phyloP scores from a whole-genome alignment of 2,113 vertebrate species.

The Australoheros scitulus region DNA sequence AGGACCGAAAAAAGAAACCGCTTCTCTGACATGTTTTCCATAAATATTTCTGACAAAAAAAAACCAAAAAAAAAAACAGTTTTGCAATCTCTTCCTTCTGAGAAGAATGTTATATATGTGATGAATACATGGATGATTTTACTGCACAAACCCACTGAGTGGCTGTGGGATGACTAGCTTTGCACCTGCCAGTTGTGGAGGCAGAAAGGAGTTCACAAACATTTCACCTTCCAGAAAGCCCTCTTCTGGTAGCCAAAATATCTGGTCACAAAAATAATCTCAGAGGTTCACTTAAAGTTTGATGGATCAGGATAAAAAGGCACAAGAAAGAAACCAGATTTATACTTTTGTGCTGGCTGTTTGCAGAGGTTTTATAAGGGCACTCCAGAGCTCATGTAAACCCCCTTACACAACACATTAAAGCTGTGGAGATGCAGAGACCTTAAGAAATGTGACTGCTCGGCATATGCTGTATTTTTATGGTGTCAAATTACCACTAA shows the following conservation, averaged over 20 bases:
- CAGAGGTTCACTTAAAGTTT: slow-evolving; percentile 19
- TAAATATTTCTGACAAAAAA: slow-evolving; percentile 47
- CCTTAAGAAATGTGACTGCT: neutral
- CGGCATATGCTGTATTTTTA: neutral
- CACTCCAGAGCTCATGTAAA: slow-evolving; percentile 15
- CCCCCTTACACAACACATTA: slow-evolving; percentile 29
- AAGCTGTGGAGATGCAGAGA: neutral
- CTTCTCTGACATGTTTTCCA: slow-evolving; percentile 51
- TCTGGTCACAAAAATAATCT: slow-evolving; percentile 27
- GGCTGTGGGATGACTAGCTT: slow-evolving; percentile 35
- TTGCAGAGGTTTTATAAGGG: slow-evolving; percentile 17
- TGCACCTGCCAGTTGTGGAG: slow-evolving; percentile 36
- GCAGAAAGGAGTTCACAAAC: slow-evolving; percentile 18
- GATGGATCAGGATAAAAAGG: neutral
- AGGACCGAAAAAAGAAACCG: slow-evolving; percentile 43
- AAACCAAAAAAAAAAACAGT: slow-evolving; percentile 34
- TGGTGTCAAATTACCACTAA: neutral
- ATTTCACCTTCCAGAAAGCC: neutral
- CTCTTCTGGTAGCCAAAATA: slow-evolving; percentile 29
- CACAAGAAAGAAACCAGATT: slow-evolving; percentile 19
- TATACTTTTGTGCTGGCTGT: slow-evolving; percentile 12
- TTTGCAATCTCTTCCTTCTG: slow-evolving; percentile 32
- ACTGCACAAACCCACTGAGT: slow-evolving; percentile 4
- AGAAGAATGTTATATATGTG: slow-evolving; percentile 6
- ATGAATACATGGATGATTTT: slow-evolving; percentile 14